phyloP scores from a whole-genome alignment of 2,113 vertebrate genomes.

The Sula dactylatra region DNA sequence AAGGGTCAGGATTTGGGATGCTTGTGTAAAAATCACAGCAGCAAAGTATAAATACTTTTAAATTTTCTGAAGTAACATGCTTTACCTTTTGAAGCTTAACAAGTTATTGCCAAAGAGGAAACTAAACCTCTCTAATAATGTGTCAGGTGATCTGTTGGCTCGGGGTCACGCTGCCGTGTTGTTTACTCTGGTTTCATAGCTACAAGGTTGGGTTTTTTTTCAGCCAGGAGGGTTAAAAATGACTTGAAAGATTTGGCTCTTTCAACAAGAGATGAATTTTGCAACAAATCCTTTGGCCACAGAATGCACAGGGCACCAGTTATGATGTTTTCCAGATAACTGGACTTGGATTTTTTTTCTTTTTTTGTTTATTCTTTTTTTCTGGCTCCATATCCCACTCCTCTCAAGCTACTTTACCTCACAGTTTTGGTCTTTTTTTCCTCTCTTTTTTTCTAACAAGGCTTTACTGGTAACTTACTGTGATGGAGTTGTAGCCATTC shows the following conservation, averaged over 20 bases:
- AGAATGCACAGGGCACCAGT: rapidly evolving
- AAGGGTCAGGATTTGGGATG: background rate
- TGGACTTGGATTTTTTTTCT: too few species aligned
- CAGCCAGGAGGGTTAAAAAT: background rate
- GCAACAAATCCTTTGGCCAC: background rate
- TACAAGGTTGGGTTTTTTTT: background rate
- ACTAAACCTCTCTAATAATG: background rate
- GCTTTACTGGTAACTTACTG: background rate
- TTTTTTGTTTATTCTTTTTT: background rate
- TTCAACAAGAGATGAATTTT: background rate
- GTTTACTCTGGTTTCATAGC: background rate
- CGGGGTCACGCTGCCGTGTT: background rate
- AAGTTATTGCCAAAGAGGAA: background rate
- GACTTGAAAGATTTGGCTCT: background rate
- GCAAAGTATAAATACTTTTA: background rate
- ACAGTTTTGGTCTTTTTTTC: background rate
- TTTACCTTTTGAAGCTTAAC: background rate
- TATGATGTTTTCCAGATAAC: background rate
- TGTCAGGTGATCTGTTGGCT: background rate
- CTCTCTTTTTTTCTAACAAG: background rate
- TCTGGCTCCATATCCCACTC: background rate
- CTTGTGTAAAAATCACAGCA: background rate
- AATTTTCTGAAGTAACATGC: background rate
- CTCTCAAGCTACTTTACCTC: background rate
- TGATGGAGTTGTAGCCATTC: background rate